Conservation (phyloP, 2,888 invertebrate species). For the Acleris emargana region DNA sequence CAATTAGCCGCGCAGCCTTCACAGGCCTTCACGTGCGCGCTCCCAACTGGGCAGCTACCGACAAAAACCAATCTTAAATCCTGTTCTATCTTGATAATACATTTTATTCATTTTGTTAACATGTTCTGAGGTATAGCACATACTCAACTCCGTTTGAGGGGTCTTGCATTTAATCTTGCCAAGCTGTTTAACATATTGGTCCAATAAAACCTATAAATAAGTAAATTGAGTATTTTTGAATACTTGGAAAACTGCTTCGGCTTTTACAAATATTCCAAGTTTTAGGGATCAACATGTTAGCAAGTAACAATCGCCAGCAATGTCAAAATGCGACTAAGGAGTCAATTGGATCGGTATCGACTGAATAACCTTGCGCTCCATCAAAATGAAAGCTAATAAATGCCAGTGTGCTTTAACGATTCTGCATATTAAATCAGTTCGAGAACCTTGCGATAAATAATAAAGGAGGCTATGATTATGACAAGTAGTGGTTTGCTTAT, state of each 20-base stretch:
- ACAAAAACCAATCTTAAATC: constrained; percentile 74
- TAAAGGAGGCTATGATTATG: constrained; percentile 62
- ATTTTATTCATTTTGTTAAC: constrained; percentile 56
- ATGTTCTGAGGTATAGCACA: constrained; percentile 25
- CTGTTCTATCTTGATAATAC: constrained; percentile 76
- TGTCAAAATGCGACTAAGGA: too few species aligned
- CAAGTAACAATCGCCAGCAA: too few species aligned
- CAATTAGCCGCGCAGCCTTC: constrained; percentile 81
- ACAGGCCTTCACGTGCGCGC: constrained; percentile 71
- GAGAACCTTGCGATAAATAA: constrained; percentile 62
- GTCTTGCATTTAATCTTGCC: constrained; percentile 8
- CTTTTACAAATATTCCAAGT: too few species aligned
- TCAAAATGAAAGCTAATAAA: constrained; percentile 58
- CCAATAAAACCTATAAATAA: constrained; percentile 4
- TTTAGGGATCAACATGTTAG: too few species aligned
- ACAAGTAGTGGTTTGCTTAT: constrained; percentile 65
- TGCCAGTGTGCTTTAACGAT: constrained; percentile 56
- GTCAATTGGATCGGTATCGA: too few species aligned
- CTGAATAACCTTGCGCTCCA: too few species aligned
- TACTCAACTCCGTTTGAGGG: constrained; percentile 5
- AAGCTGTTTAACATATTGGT: neutral
- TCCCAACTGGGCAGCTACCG: constrained; percentile 57
- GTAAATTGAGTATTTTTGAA: neutral
- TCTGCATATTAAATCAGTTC: constrained; percentile 73
- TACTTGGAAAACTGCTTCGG: too few species aligned